Percentiles rank a stretch among this genome's conserved stretches.
phyloP scores from a whole-genome alignment of 2,797 vertebrate species.

The Myotis findleyi region DNA sequence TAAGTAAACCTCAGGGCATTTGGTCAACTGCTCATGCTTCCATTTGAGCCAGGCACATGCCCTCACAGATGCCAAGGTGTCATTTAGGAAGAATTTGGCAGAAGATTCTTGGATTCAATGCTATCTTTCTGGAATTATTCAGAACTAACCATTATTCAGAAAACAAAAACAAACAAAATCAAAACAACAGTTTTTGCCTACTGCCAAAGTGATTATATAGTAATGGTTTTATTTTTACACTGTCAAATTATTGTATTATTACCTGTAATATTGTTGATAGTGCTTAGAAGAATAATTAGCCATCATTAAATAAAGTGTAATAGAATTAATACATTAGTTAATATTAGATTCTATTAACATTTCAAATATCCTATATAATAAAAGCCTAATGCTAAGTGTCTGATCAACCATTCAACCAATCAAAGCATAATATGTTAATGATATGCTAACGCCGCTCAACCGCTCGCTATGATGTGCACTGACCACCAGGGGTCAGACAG shows the following conservation, averaged over 20 bases:
- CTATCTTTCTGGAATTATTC: neutral
- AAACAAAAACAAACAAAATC: neutral
- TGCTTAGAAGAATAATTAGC: neutral
- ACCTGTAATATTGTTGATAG: neutral
- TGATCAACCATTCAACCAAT: too few species aligned
- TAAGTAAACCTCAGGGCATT: neutral
- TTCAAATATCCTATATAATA: slow-evolving; percentile 2
- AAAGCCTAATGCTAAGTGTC: too few species aligned
- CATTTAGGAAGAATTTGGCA: neutral
- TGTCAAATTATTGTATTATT: slow-evolving; percentile 22
- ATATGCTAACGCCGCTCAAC: too few species aligned
- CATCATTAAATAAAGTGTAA: neutral
- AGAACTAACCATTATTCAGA: neutral
- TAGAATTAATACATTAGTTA: neutral
- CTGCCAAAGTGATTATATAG: neutral
- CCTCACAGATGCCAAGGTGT: neutral
- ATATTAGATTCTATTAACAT: neutral
- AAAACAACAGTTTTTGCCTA: neutral
- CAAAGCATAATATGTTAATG: too few species aligned
- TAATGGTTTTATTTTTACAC: neutral
- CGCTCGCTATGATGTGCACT: too few species aligned
- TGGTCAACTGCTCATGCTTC: neutral
- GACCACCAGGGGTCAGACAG: too few species aligned
- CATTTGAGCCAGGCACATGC: neutral
- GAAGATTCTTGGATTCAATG: neutral